These are phyloP conservation scores for Noctua fimbriata DNA, from an alignment of 2,888 invertebrate genomes.

Conservation along the genomic window DNA sequence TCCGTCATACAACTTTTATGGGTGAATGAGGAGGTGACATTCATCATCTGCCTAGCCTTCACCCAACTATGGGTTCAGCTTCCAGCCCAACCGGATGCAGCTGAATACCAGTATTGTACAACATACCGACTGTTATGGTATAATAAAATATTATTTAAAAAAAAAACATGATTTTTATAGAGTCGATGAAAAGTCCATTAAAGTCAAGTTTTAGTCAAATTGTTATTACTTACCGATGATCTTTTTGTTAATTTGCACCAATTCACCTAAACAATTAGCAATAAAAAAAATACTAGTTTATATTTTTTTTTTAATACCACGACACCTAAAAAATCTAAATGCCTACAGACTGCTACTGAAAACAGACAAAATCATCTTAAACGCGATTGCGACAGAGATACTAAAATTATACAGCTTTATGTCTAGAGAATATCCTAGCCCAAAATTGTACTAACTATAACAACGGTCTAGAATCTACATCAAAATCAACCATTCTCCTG, in stretches of 20 bases:
- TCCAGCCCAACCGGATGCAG: background rate
- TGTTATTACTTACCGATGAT: too few relatives aligned
- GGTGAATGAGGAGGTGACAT: background rate
- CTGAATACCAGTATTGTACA: background rate
- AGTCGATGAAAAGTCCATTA: too few relatives aligned
- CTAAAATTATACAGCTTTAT: background rate
- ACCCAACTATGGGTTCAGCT: background rate
- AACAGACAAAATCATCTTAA: background rate
- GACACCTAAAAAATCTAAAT: background rate
- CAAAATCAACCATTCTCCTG: background rate
- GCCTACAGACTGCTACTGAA: background rate
- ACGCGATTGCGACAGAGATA: background rate
- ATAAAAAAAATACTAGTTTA: background rate
- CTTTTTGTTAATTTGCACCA: background rate
- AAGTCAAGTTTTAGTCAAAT: background rate
- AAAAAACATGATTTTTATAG: too few relatives aligned
- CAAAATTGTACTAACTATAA: background rate
- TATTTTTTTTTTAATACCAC: too few relatives aligned
- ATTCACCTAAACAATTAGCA: background rate
- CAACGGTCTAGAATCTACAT: background rate
- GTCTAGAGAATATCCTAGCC: background rate
- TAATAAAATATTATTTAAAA: too few relatives aligned
- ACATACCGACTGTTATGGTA: too few relatives aligned
- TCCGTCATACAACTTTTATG: constrained; percentile 9
- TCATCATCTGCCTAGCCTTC: background rate